A percentile compares a stretch with the other conserved stretches of the same genome.
Evolutionary conservation across 2,888 invertebrate species (phyloP).

Genomic region (Idaea biselata): DNA sequence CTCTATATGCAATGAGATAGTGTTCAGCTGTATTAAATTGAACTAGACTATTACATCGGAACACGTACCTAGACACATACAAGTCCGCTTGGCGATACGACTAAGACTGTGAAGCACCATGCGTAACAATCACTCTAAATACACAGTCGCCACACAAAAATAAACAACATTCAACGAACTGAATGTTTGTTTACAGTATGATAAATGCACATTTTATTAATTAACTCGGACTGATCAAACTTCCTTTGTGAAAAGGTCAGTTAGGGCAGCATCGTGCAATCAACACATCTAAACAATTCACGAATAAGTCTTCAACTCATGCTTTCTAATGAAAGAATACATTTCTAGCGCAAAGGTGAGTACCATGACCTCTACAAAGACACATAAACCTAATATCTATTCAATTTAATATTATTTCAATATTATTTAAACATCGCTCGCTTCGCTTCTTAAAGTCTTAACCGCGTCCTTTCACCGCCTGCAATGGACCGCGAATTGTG

Average conservation of each 20-base stretch:
- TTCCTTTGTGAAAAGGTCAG: constrained; percentile 5
- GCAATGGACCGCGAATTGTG: constrained; percentile 28
- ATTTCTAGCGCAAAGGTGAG: constrained; percentile 59
- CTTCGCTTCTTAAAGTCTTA: constrained; percentile 24
- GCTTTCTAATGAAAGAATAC: constrained; percentile 51
- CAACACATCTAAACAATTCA: constrained; percentile 9
- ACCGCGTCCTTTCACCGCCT: constrained; percentile 36
- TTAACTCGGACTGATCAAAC: not conserved
- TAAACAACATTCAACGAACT: not conserved
- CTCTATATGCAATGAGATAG: no score
- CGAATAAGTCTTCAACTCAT: constrained; percentile 5
- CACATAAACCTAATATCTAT: constrained; percentile 40
- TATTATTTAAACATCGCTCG: constrained; percentile 31
- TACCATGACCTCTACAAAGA: constrained; percentile 43
- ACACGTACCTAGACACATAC: no score
- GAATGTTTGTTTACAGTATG: not conserved
- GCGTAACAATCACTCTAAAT: no score
- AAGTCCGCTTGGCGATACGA: no score
- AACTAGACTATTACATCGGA: no score
- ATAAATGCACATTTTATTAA: not conserved
- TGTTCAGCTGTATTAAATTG: no score
- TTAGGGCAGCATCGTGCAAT: constrained; percentile 7
- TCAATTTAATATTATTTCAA: constrained; percentile 33
- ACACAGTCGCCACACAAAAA: no score
- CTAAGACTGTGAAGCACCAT: no score